Conservation (phyloP, 1,140 invertebrate genomes). For the Diorhabda sublineata region DNA sequence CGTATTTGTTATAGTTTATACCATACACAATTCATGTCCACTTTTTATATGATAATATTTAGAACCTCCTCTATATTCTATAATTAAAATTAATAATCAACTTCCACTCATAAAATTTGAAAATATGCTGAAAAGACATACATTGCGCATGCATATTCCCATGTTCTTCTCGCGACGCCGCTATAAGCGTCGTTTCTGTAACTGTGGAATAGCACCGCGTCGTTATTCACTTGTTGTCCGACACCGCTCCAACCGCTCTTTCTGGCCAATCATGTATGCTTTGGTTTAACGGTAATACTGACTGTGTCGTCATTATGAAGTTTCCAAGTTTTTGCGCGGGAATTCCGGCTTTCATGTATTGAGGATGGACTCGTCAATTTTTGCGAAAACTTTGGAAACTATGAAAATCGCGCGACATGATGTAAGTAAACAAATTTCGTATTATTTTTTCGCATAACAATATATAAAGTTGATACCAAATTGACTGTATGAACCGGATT, state of each 20-base stretch:
- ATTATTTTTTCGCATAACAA: too few species aligned
- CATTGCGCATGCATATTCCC: conserved; percentile 1
- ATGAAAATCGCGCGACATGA: background rate
- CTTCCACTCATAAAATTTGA: background rate
- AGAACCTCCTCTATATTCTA: background rate
- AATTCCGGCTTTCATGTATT: background rate
- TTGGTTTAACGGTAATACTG: background rate
- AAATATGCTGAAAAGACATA: background rate
- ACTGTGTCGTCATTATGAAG: background rate
- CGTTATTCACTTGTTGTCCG: conserved; percentile 1
- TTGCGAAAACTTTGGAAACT: background rate
- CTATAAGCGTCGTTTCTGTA: background rate
- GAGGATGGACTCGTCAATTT: background rate
- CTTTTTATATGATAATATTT: too few species aligned
- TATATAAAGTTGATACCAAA: too few species aligned
- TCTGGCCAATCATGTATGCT: conserved; percentile 1
- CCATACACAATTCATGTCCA: too few species aligned
- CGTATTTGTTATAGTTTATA: too few species aligned
- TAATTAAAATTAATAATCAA: background rate
- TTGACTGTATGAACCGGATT: too few species aligned
- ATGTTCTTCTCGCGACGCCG: background rate
- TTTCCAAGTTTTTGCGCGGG: conserved; percentile 1
- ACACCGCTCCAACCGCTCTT: background rate
- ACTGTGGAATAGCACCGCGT: background rate
- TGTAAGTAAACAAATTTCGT: background rate